phyloP scores from a whole-genome alignment of 2,113 vertebrate species.

The Microtus richardsoni region DNA sequence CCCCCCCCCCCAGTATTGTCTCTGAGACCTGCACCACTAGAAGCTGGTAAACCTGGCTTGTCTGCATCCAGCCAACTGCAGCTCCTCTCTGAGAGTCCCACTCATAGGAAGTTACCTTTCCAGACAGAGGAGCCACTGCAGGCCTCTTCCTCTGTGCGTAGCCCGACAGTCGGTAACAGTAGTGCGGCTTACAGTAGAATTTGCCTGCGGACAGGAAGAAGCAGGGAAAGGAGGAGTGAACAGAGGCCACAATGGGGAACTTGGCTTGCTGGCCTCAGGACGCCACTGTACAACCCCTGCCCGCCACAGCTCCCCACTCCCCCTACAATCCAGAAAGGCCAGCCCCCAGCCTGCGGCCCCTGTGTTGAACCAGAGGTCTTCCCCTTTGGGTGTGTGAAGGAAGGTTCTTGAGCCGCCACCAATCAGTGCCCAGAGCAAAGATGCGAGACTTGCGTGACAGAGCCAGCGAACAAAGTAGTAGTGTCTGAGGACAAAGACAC shows the following conservation, averaged over 20 bases:
- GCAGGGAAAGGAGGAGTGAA: not conserved
- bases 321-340: constrained; percentile 10
- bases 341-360: constrained; percentile 45
- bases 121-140: constrained; percentile 87
- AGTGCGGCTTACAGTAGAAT: constrained; percentile 99
- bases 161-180: constrained; percentile 95
- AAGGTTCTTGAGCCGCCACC: constrained; percentile 79
- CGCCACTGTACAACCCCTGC: not conserved
- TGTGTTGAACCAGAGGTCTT: constrained; percentile 2
- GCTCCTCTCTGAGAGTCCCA: too few relatives aligned
- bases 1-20: not conserved
- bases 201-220: constrained; percentile 90
- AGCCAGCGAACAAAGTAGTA: constrained; percentile 87
- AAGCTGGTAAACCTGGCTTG: not conserved
- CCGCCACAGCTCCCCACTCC: not conserved
- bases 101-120: constrained; percentile 89
- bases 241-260: not conserved
- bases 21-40: not conserved
- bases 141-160: constrained; percentile 96
- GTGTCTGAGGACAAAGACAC: constrained; percentile 88
- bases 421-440: constrained; percentile 80
- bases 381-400: constrained; percentile 78
- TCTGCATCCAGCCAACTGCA: not conserved
- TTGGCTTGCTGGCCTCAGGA: not conserved
- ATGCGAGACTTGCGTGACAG: constrained; percentile 77